Conservation (phyloP, 2,113 vertebrate genomes). For the Psammodynastes pulverulentus region DNA sequence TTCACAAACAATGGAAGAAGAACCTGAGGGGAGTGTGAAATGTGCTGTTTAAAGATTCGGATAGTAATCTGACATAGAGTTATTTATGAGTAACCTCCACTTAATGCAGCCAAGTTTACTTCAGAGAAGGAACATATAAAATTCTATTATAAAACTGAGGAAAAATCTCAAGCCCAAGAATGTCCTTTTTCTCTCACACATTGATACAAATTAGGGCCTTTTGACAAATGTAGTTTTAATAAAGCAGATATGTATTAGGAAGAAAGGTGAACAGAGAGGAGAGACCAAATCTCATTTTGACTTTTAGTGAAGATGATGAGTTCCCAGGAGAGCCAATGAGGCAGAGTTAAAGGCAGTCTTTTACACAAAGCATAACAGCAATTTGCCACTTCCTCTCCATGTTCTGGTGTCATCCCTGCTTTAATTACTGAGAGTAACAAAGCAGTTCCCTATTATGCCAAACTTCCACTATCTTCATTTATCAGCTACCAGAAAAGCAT, state of each 20-base stretch:
- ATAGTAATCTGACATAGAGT: background rate
- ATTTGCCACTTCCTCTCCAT: slow-evolving; percentile 84
- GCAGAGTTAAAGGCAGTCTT: slow-evolving; percentile 80
- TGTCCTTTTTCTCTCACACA: slow-evolving; percentile 32
- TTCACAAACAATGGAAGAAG: slow-evolving; percentile 58
- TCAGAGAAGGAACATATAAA: background rate
- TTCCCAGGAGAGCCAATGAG: slow-evolving; percentile 83
- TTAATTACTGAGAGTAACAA: slow-evolving; percentile 88
- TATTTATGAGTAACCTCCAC: background rate
- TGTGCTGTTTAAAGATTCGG: slow-evolving; percentile 25
- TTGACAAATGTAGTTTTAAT: slow-evolving; percentile 65
- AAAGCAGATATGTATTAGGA: slow-evolving; percentile 57
- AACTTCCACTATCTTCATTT: slow-evolving; percentile 46
- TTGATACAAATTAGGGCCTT: slow-evolving; percentile 61
- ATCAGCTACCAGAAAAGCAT: slow-evolving; percentile 30
- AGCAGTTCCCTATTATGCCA: slow-evolving; percentile 69
- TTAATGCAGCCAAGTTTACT: background rate
- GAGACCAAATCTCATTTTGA: slow-evolving; percentile 90
- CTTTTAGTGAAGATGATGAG: slow-evolving; percentile 92
- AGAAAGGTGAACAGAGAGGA: slow-evolving; percentile 79
- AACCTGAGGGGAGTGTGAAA: slow-evolving; percentile 6
- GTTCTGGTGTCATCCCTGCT: slow-evolving; percentile 80
- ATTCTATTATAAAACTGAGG: background rate
- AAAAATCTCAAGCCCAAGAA: slow-evolving; percentile 42
- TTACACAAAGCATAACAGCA: slow-evolving; percentile 82